Evolutionary conservation across 2,797 vertebrate genomes (phyloP).

Genomic region (Hafferia zeledoni): DNA sequence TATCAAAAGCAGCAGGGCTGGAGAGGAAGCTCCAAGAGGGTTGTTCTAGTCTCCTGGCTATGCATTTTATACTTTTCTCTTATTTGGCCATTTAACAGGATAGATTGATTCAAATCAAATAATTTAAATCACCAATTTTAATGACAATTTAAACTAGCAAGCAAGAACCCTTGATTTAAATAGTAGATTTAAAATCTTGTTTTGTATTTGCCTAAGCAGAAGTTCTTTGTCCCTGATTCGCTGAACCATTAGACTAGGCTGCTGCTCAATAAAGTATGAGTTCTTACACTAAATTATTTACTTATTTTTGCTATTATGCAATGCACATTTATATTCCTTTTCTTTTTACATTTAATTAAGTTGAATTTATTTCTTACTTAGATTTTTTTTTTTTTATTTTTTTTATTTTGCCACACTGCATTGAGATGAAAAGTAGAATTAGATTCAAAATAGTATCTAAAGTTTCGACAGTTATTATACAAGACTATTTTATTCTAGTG

Average conservation of each 20-base stretch:
- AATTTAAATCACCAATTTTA: not conserved
- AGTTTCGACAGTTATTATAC: not conserved
- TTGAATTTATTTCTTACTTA: not conserved
- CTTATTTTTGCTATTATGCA: not conserved
- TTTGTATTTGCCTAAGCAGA: constrained; percentile 7
- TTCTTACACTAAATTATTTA: not conserved
- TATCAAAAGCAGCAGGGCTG: not conserved
- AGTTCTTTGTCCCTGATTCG: not conserved
- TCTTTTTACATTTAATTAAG: not conserved
- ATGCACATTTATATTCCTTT: not conserved
- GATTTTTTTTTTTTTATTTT: too few species aligned
- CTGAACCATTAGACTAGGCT: not conserved
- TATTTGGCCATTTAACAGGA: not conserved
- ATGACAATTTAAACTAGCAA: not conserved
- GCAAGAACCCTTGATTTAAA: not conserved
- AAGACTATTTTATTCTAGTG: not conserved
- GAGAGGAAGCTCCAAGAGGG: not conserved
- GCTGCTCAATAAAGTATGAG: not conserved
- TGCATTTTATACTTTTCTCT: not conserved
- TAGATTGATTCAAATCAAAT: not conserved
- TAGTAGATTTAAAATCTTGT: not conserved
- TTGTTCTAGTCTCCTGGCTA: not conserved
- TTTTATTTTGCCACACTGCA: not conserved
- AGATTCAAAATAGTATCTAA: not conserved
- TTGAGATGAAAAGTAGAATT: not conserved